Evolutionary conservation across 1,140 invertebrate genomes (phyloP).

Genomic region (Halesus radiatus): DNA sequence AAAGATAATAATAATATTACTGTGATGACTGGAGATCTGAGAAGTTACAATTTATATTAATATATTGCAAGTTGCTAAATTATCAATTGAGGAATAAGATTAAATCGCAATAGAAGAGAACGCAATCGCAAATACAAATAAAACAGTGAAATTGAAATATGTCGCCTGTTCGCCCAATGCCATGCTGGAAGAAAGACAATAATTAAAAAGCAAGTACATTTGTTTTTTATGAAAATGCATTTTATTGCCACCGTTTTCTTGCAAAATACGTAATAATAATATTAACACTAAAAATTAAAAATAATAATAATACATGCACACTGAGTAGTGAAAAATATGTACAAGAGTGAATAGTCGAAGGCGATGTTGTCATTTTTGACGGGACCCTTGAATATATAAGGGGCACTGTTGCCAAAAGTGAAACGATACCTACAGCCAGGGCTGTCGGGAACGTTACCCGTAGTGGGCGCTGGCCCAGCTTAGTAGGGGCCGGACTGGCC

Average conservation of each 20-base stretch:
- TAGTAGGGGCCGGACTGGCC: conserved; percentile 62
- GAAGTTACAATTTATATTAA: background rate
- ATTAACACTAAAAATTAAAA: conserved; percentile 57
- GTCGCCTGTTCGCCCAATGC: conserved; percentile 45
- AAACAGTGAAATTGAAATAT: conserved; percentile 23
- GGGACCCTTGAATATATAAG: conserved; percentile 42
- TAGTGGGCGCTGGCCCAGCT: conserved; percentile 27
- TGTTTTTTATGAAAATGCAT: conserved; percentile 57
- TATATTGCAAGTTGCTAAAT: conserved; percentile 22
- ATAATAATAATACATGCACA: conserved; percentile 58
- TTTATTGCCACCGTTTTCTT: conserved; percentile 59
- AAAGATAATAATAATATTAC: background rate
- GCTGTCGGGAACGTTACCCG: conserved; percentile 48
- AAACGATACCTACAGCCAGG: conserved; percentile 41
- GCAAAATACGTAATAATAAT: conserved; percentile 57
- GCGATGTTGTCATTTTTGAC: conserved; percentile 50
- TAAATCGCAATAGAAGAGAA: conserved; percentile 29
- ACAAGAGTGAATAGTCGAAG: conserved; percentile 55
- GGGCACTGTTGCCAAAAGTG: conserved; percentile 42
- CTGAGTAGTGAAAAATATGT: conserved; percentile 57
- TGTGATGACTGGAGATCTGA: background rate
- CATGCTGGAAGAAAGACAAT: conserved; percentile 46
- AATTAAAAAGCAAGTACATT: conserved; percentile 45
- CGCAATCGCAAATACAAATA: conserved; percentile 45
- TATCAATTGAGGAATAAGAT: conserved; percentile 11